A percentile compares a stretch with the other conserved stretches of the same genome.
These are phyloP conservation scores for Belgica antarctica DNA, from an alignment of 2,888 invertebrate species.

Conservation along the genomic window DNA sequence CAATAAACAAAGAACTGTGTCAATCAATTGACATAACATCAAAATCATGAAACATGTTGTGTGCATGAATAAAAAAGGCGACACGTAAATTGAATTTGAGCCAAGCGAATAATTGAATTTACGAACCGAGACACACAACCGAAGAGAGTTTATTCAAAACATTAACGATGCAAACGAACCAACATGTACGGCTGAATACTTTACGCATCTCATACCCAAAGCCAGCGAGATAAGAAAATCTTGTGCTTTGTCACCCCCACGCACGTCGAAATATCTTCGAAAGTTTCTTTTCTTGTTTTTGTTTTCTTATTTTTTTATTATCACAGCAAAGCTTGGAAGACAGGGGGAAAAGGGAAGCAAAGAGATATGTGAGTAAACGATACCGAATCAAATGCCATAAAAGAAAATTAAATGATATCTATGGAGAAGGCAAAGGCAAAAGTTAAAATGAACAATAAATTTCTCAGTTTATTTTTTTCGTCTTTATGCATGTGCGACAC, in stretches of 20 bases:
- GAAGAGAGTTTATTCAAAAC: conserved; percentile 9
- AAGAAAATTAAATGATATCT: conserved; percentile 39
- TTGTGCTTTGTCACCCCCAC: conserved; percentile 2
- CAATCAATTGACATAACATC: conserved; percentile 17
- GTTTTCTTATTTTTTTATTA: neutral
- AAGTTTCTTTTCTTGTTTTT: neutral
- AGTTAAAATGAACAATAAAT: conserved; percentile 42
- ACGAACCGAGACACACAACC: conserved; percentile 15
- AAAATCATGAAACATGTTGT: conserved; percentile 38
- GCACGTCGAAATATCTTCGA: neutral
- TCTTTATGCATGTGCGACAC: conserved; percentile 23
- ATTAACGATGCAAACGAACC: neutral
- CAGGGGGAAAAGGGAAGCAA: neutral
- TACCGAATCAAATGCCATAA: conserved; percentile 25
- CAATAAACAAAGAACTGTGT: neutral
- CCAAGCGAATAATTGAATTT: conserved; percentile 40
- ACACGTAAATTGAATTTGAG: conserved; percentile 41
- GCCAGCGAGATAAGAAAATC: neutral
- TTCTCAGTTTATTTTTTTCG: conserved; percentile 24
- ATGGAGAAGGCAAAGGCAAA: conserved; percentile 20
- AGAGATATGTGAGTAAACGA: neutral
- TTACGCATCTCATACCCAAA: neutral
- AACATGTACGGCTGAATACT: neutral
- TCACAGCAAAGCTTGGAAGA: too few species aligned
- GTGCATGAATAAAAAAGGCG: conserved; percentile 29